These are phyloP conservation scores for Diadegma fenestrale DNA, from an alignment of 2,888 invertebrate species.

Conservation along the genomic window DNA sequence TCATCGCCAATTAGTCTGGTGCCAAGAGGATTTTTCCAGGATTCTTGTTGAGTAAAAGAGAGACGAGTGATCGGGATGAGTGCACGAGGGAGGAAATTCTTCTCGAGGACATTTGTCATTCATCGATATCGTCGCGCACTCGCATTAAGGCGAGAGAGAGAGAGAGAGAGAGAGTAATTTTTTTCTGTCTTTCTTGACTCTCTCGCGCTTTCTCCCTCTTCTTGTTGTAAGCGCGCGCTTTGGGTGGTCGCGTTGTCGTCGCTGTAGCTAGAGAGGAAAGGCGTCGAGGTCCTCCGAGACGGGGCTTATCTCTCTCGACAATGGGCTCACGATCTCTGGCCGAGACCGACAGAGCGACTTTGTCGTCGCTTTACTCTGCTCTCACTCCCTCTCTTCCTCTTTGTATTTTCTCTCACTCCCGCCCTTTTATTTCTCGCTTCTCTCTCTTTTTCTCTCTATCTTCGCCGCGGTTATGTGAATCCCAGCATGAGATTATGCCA, in stretches of 20 bases:
- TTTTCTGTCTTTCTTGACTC: constrained; percentile 13
- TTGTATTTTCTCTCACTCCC: constrained; percentile 27
- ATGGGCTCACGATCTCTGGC: constrained; percentile 77
- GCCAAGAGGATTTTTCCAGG: constrained; percentile 65
- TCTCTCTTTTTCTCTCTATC: constrained; percentile 43
- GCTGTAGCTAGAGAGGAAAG: constrained; percentile 72
- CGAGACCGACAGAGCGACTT: constrained; percentile 73
- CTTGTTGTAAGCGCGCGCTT: constrained; percentile 72
- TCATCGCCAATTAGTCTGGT: constrained; percentile 67
- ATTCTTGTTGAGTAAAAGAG: constrained; percentile 42
- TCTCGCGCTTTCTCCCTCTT: constrained; percentile 32
- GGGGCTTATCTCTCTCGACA: constrained; percentile 80
- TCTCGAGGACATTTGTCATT: constrained; percentile 79
- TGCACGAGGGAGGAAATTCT: constrained; percentile 34
- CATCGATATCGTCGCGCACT: constrained; percentile 74
- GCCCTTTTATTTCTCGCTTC: constrained; percentile 21
- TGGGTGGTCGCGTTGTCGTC: constrained; percentile 81
- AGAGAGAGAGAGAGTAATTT: background rate
- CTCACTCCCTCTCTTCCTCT: constrained; percentile 37
- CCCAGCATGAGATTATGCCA: constrained; percentile 53
- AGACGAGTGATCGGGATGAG: constrained; percentile 10
- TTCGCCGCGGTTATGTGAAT: constrained; percentile 42
- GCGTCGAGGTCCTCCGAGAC: constrained; percentile 72
- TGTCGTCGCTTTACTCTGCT: constrained; percentile 55
- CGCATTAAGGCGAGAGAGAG: constrained; percentile 42